Conservation (phyloP, 2,888 invertebrate species). For the Drosophila trichaetosa region DNA sequence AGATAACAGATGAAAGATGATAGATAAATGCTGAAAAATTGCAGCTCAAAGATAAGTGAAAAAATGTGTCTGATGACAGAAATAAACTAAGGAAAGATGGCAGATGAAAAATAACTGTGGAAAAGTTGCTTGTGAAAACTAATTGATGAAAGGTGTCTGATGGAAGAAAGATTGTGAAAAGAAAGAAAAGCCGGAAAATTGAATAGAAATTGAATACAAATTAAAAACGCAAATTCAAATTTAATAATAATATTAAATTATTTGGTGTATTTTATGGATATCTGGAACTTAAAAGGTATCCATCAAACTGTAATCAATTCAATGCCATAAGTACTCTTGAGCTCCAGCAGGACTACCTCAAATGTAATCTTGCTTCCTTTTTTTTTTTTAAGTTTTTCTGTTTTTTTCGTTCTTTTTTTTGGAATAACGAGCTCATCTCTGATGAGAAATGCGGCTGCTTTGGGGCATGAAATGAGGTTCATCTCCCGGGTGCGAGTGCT, state of each 20-base stretch:
- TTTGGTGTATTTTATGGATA: background rate
- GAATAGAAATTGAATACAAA: too few species aligned
- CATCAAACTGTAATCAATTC: background rate
- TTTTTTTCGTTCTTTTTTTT: slow-evolving; percentile 21
- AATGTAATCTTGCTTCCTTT: slow-evolving; percentile 8
- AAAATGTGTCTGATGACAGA: background rate
- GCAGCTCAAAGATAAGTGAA: background rate
- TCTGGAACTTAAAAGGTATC: background rate
- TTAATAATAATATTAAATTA: background rate
- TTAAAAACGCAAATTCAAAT: background rate
- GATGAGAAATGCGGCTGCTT: slow-evolving; percentile 28
- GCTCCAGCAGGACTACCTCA: slow-evolving; percentile 13
- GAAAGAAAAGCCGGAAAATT: too few species aligned
- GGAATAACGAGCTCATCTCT: slow-evolving; percentile 46
- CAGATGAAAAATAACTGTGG: too few species aligned
- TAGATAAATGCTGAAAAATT: background rate
- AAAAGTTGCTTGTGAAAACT: too few species aligned
- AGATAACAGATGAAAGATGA: background rate
- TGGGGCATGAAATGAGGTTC: slow-evolving; percentile 58
- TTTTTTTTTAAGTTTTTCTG: background rate
- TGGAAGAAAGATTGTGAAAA: background rate
- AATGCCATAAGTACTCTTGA: background rate
- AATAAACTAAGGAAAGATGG: background rate
- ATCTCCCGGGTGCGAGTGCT: slow-evolving; percentile 43
- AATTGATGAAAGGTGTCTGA: background rate